A percentile compares a stretch with the other conserved stretches of the same genome.
Conservation (phyloP, 2,888 invertebrate genomes). For the Ornithoptera alexandrae region DNA sequence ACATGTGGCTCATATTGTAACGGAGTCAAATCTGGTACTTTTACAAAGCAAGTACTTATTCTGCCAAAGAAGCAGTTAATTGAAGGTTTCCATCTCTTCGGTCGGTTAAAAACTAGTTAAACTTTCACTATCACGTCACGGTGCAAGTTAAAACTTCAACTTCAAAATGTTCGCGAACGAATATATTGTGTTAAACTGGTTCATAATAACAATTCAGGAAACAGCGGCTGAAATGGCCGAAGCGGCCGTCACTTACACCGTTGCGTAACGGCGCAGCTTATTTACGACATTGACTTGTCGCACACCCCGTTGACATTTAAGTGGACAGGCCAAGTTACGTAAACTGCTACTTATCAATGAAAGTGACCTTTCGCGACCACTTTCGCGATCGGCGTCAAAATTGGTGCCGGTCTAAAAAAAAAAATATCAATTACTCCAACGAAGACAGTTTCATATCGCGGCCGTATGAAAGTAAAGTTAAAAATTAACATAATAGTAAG, state of each 20-base stretch:
- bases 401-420: conserved; percentile 30
- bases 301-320: conserved; percentile 29
- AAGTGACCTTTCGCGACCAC: conserved; percentile 33
- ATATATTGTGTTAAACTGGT: conserved; percentile 11
- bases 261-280: conserved; percentile 24
- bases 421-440: conserved; percentile 13
- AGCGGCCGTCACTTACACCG: conserved; percentile 26
- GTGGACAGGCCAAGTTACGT: conserved; percentile 15
- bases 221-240: conserved; percentile 1
- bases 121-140: too few relatives aligned
- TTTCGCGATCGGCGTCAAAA: conserved; percentile 35
- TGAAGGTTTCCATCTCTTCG: too few relatives aligned
- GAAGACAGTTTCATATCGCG: conserved; percentile 1
- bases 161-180: background rate
- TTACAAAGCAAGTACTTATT: too few relatives aligned
- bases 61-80: too few relatives aligned
- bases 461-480: conserved; percentile 1
- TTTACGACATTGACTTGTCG: conserved; percentile 22
- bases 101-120: too few relatives aligned
- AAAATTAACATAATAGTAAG: background rate
- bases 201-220: conserved; percentile 7
- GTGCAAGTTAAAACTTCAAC: background rate
- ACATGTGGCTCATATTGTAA: too few relatives aligned
- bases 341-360: conserved; percentile 28
- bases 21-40: too few relatives aligned